Base-by-base conservation (phyloP, 2,113 vertebrate species). In the Anarhynchus alexandrinus region DNA sequence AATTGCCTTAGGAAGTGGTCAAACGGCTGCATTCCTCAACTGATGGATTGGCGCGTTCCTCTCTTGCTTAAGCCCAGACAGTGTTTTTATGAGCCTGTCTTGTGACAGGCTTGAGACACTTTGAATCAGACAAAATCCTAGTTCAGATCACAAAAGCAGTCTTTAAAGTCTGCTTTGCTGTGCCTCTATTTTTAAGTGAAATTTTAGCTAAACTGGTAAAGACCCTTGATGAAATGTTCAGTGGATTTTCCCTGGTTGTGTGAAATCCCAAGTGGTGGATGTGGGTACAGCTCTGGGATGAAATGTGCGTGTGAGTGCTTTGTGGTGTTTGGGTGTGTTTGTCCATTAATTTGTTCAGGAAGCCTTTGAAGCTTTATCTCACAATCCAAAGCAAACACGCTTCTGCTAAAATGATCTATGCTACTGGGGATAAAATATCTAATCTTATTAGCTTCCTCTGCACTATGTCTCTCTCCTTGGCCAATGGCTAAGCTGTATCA, bases 1-100 rank as follows among this genome's bases (percentile, higher is more conserved):
- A 29, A 94, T 96, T 96, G 98, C 97, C 95, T 97, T 97, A 97
- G 98, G 98, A 98, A 98, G 97, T 96, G 96, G 98, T 98, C 98
- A 98, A 97, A 97, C 70, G 64, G 97, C 93, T 82, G 6, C 98
- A 98, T 98, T 98, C 98, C 98, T 98, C 89, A 93, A 82, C 97
- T 98, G 98, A 98, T 98, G 97, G 96, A 98, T 98, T 97, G 98
- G 96, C 40, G 69, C 17, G 49, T 90, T 98, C 96, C 97, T 97
- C 91, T 97, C 96, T 95, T 97, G 85, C 93, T 92, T 95, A 97
- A 97, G 95, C 97, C 93, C 97, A 98, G 96, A 86, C 94, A 88
- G 88, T 93, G 96, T 96, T 97, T 98, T 98, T 98, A 98, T 96
- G 97, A 98, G 97, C 96, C 84, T 95, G 94, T 97, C 97, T 98